Evolutionary conservation across 2,888 invertebrate species (phyloP).

Genomic region (Polia nebulosa): DNA sequence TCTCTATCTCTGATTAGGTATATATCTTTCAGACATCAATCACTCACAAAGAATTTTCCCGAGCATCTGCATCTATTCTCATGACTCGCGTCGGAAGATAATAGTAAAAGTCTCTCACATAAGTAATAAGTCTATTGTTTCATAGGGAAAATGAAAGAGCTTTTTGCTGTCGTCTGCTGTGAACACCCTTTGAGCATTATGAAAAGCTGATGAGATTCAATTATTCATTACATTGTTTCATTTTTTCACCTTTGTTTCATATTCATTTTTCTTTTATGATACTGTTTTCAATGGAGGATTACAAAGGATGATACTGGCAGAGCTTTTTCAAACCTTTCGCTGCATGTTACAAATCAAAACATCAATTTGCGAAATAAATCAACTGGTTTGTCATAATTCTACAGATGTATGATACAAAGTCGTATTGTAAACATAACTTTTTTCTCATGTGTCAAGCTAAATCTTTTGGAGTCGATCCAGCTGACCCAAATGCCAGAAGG

Average conservation of each 20-base stretch:
- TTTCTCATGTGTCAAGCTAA: slow-evolving; percentile 75
- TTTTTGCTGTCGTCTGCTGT: slow-evolving; percentile 49
- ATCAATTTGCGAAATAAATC: not conserved
- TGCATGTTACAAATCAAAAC: not conserved
- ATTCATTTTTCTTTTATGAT: not conserved
- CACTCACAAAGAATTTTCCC: slow-evolving; percentile 26
- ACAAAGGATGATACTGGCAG: not conserved
- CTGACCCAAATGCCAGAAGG: slow-evolving; percentile 84
- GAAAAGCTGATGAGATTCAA: slow-evolving; percentile 37
- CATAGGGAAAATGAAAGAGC: slow-evolving; percentile 62
- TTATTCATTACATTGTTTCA: slow-evolving; percentile 37
- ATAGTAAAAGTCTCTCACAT: slow-evolving; percentile 75
- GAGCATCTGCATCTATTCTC: slow-evolving; percentile 59
- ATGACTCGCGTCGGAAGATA: slow-evolving; percentile 65
- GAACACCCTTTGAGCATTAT: slow-evolving; percentile 40
- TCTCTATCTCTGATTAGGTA: not conserved
- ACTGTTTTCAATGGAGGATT: not conserved
- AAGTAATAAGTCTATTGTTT: slow-evolving; percentile 76
- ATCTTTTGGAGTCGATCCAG: slow-evolving; percentile 87
- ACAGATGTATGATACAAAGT: slow-evolving; percentile 23
- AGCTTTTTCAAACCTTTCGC: not conserved
- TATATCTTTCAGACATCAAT: slow-evolving; percentile 18
- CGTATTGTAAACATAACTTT: slow-evolving; percentile 74
- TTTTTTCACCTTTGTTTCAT: slow-evolving; percentile 12
- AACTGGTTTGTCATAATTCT: slow-evolving; percentile 6